Evolutionary conservation across 1,140 invertebrate species (phyloP), one percentile per base, ranked within the genome.

Genomic region (Adoxophyes honmai): DNA sequence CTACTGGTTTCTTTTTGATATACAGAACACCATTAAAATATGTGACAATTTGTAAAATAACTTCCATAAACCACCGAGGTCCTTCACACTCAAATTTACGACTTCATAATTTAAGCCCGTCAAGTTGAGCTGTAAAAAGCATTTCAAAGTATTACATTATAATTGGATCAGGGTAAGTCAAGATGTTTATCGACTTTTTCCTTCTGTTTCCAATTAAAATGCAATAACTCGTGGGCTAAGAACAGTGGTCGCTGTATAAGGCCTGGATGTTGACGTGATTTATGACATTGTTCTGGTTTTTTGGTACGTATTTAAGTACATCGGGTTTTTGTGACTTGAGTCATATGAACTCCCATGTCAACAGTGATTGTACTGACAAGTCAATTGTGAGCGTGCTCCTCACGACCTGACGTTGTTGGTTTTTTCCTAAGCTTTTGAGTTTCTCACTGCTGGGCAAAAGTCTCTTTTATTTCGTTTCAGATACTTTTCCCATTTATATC

Each of bases 131-230:
- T 59, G 62, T 68, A 65, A 66, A 69, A 59, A 36, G 9, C 48
- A 14, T 66, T 63, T 16, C 44, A 62, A 65, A 48, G 42, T 48
- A 48, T 48, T 65, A 56, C 54, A 59, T 55, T 57, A 44, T 64
- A 62, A 70, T 67, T 67, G 62, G 60, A 61, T 60, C 34, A 64
- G 59, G 44, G 59, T 18, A 52, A 48, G 38, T 62, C 56, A 52
- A 8, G 37, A n/a, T 34, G 4, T 42, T 36, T 52, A 55, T 28
- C 57, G 51, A 34, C 37, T 57, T 58, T 36, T 60, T 52, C 62
- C 67, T 64, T 66, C 69, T 72, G 72, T 70, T 75, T 69, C 59
- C 59, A 72, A 75, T 75, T 75, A 75, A 69, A 67, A 74, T 53
- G 59, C 59, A 63, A 67, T 72, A 72, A 72, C 38, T 68, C 53